A percentile compares a stretch with the other conserved stretches of the same genome.
Conservation (phyloP, 2,113 vertebrate species). For the Falcunculus frontatus region DNA sequence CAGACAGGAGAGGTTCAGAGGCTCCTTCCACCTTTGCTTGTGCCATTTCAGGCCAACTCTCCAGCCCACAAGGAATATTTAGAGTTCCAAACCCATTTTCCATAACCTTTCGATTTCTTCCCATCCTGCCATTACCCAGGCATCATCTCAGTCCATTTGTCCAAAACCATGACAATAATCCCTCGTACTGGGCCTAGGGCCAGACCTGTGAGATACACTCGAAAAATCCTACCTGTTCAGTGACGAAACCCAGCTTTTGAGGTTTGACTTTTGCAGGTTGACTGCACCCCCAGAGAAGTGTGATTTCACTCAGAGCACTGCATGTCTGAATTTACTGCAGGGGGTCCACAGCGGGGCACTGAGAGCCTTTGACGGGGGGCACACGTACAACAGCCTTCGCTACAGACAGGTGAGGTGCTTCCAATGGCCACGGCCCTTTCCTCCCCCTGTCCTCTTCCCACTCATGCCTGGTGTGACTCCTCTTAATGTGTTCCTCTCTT, state of each 20-base stretch:
- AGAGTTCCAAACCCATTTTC: neutral
- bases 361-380: slow-evolving; percentile 78
- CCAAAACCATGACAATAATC: neutral
- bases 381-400: slow-evolving; percentile 63
- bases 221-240: neutral
- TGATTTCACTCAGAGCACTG: neutral
- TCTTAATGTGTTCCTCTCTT: neutral
- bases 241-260: neutral
- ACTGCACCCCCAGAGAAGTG: neutral
- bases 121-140: neutral
- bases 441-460: neutral
- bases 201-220: neutral
- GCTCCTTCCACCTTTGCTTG: neutral
- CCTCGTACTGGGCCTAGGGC: neutral
- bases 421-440: neutral
- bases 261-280: neutral
- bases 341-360: slow-evolving; percentile 51
- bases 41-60: neutral
- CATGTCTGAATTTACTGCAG: neutral
- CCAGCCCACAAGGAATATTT: neutral
- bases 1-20: neutral
- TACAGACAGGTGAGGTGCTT: slow-evolving; percentile 77
- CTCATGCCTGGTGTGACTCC: accelerated
- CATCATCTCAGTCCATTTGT: neutral
- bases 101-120: neutral